Percentiles rank a stretch among this genome's conserved stretches.
Conservation (phyloP, 2,113 vertebrate genomes). For the Petromus typicus region DNA sequence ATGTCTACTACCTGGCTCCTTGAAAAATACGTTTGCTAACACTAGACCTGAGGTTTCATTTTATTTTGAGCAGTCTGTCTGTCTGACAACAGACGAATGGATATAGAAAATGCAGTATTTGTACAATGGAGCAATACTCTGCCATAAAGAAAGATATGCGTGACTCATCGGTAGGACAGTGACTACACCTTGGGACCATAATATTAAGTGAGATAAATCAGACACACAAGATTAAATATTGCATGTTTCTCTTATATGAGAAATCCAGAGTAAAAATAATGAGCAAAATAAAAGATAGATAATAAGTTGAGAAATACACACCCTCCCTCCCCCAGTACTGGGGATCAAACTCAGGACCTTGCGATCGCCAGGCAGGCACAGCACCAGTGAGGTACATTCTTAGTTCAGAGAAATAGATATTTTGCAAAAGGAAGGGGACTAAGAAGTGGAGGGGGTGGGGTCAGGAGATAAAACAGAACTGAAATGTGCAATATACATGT, state of each 20-base stretch:
- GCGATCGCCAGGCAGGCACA: too few relatives aligned
- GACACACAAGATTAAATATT: background rate
- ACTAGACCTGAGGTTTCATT: background rate
- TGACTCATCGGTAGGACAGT: background rate
- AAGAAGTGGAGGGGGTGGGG: background rate
- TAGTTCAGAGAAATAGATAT: background rate
- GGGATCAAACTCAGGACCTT: too few relatives aligned
- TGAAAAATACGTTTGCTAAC: background rate
- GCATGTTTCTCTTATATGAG: background rate
- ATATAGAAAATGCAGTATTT: background rate
- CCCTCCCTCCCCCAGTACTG: too few relatives aligned
- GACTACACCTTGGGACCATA: too few relatives aligned
- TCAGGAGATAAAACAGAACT: background rate
- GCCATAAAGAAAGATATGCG: background rate
- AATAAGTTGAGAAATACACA: too few relatives aligned
- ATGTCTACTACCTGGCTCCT: background rate
- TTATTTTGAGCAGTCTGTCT: background rate
- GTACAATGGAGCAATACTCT: background rate
- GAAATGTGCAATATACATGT: background rate
- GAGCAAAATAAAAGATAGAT: background rate
- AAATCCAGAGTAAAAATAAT: background rate
- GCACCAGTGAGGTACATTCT: too few relatives aligned
- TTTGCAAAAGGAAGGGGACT: background rate
- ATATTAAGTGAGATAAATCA: background rate
- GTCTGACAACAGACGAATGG: background rate